Evolutionary conservation across 2,797 vertebrate genomes (phyloP), one percentile per base, ranked within the genome.

Genomic region (Antennarius maculatus): DNA sequence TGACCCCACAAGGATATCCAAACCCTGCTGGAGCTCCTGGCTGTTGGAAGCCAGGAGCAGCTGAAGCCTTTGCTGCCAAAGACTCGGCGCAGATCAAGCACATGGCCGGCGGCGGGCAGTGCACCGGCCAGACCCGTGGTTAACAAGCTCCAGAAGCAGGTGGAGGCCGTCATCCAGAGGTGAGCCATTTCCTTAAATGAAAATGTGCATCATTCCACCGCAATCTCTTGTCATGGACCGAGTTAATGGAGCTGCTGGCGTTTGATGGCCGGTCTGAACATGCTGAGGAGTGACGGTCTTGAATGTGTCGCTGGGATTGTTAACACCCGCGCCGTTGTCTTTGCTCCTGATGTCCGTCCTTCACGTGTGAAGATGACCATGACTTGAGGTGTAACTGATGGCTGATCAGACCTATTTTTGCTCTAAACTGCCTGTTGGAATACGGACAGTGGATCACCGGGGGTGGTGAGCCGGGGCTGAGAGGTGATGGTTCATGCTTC

Each of bases 21-120:
- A n/a, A n/a, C 61, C 7, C 74, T 88, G 61, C 69, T 93, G 59
- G 74, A 90, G 73, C 88, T 89, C 13, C 2, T 91, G 62, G 59
- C 70, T 0, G 0, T 72, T 18, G 69, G 86, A 59, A 0, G 92
- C 48, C 86, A 88, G 56, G 85, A 80, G 37, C 37, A 39, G 7
- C 37, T 10, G 0, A 80, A 91, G 29, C 43, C 0, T 29, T 54
- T 1, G 43, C 57, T 1, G 0, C 74, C 70, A 76, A n/a, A 9
- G 0, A 85, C 0, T 71, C 91, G 76, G 76, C 77, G 5, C 82
- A 89, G 43, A 14, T 92, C 54, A 70, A 62, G 27, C 89, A 89
- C 39, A 13, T 91, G 69, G 34, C 82, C 1, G 54, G 29, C 0
- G 66, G 23, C 16, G 0, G 90, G 18, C 85, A 90, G 76, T 23